Base-by-base conservation (phyloP, 2,113 vertebrate genomes). In the Chloropsis cyanopogon region DNA sequence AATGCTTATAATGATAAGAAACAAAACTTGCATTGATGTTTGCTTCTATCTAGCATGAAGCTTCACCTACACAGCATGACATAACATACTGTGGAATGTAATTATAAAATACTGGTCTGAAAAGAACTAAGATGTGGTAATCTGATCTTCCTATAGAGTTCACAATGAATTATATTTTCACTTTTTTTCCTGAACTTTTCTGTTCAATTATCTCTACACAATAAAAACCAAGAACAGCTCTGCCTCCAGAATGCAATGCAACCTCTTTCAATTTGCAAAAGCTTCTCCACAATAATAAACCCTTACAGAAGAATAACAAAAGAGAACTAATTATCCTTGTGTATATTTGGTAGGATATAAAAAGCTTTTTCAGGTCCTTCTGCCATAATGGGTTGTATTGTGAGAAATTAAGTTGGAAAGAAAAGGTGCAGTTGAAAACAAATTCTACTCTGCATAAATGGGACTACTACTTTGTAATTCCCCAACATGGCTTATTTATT, bases 301-400 rank as follows among this genome's bases (percentile, higher is more conserved):
- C 60, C 64, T 93, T 92, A 70, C 60, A 92, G 71, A 88, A 89
- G 64, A 86, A 81, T 81, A 80, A 92, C 90, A 92, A 94, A 94
- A 71, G 94, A 86, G 86, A 92, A 80, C 90, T 94, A 92, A 92
- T 96, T 93, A 94, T 94, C 82, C 50, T 76, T 70, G 59, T 82
- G 39, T 90, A 83, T 88, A 92, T 94, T 95, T 93, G 63, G 72
- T 86, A 83, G 79, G 68, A 63, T 80, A 66, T 90, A 88, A 94
- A 96, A 96, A 90, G 82, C 72, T 93, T 93, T 87, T 88, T 80
- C 79, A 86, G 79, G 90, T 82, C 76, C 47, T 90, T 92, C 68
- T 82, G 37, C 82, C 68, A 52, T 95, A 93, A 86, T 81, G 81
- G 69, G 33, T 73, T 82, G 61, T 81, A 92, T 59, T 89, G 84